Evolutionary conservation across 2,797 vertebrate genomes (phyloP).

Genomic region (Hyperoplus lanceolatus): DNA sequence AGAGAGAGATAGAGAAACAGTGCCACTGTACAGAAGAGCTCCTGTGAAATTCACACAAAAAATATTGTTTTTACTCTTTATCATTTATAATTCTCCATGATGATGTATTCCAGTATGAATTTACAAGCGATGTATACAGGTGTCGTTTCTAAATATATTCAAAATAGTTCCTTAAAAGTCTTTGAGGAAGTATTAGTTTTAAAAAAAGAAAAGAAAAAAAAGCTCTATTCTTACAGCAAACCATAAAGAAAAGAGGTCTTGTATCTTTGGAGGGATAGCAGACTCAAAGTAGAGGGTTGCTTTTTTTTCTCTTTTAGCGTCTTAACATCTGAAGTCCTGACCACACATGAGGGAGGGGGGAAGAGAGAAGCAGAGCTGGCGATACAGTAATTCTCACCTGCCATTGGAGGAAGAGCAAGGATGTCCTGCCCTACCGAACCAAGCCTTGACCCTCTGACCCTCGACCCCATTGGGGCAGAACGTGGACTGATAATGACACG

Average conservation of each 20-base stretch:
- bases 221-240: conserved; percentile 88
- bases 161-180: conserved; percentile 89
- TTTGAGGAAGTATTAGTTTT: conserved; percentile 83
- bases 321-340: conserved; percentile 83
- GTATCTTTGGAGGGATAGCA: conserved; percentile 89
- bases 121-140: conserved; percentile 90
- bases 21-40: conserved; percentile 87
- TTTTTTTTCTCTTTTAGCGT: conserved; percentile 75
- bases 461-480: conserved; percentile 53
- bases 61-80: conserved; percentile 88
- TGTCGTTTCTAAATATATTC: conserved; percentile 87
- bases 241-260: conserved; percentile 82
- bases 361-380: conserved; percentile 84
- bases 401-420: conserved; percentile 83
- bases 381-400: conserved; percentile 84
- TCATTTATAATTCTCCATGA: conserved; percentile 86
- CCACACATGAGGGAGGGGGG: conserved; percentile 77
- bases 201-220: conserved; percentile 80
- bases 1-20: conserved; percentile 73
- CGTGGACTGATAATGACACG: conserved; percentile 67
- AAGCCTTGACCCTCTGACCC: conserved; percentile 71
- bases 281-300: conserved; percentile 80
- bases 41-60: conserved; percentile 89
- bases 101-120: conserved; percentile 87
- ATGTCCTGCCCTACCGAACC: conserved; percentile 67